A percentile compares a stretch with the other conserved stretches of the same genome.
phyloP scores from a whole-genome alignment of 2,113 vertebrate genomes.

The Motacilla tschutschensis region DNA sequence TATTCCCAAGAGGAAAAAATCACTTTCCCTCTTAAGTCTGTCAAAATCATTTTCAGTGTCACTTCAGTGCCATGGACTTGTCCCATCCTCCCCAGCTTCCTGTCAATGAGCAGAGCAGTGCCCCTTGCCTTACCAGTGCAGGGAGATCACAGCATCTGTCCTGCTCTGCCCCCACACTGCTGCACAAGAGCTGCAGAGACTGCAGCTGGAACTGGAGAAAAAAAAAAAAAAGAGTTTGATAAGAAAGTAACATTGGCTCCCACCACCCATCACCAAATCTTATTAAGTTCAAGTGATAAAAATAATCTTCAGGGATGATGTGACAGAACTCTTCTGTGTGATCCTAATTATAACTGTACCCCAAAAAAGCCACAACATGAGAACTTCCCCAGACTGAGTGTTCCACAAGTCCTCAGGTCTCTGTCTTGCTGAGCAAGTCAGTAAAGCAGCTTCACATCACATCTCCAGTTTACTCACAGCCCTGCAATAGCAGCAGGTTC shows the following conservation, averaged over 20 bases:
- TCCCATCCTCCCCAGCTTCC: background rate
- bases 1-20: background rate
- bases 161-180: conserved; percentile 78
- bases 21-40: background rate
- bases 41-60: background rate
- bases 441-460: background rate
- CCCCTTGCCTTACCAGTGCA: conserved; percentile 72
- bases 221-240: background rate
- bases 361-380: background rate
- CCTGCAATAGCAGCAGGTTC: background rate
- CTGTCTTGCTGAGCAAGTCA: background rate
- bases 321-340: background rate
- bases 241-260: background rate
- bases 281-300: background rate
- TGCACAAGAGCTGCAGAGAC: conserved; percentile 85
- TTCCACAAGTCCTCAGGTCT: background rate
- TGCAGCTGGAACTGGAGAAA: conserved; percentile 85
- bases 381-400: background rate
- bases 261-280: background rate
- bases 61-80: background rate
- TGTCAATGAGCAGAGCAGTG: background rate
- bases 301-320: background rate
- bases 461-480: background rate
- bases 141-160: conserved; percentile 92
- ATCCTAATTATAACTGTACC: background rate